These are phyloP conservation scores for Notocelia uddmanniana DNA, from an alignment of 2,888 invertebrate genomes.

Conservation along the genomic window DNA sequence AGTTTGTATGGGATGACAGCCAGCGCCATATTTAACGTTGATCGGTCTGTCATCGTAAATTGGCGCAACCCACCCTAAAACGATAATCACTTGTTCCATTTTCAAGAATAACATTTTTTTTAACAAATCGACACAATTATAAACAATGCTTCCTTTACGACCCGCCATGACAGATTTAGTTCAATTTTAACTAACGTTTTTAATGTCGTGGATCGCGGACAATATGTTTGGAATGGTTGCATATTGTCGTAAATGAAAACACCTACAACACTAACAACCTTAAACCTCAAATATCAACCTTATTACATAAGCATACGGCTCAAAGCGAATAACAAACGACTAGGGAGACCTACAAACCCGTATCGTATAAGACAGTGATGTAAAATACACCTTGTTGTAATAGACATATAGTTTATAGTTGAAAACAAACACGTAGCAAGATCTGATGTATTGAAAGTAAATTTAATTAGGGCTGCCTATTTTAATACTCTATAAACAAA, in stretches of 20 bases:
- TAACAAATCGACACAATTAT: constrained; percentile 6
- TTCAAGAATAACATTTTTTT: not conserved
- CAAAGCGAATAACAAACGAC: not conserved
- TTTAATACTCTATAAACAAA: constrained; percentile 24
- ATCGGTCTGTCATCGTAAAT: too few relatives aligned
- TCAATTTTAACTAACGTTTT: constrained; percentile 14
- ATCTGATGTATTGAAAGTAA: constrained; percentile 1
- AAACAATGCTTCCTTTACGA: constrained; percentile 12
- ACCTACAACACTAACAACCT: not conserved
- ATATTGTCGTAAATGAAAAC: constrained; percentile 15
- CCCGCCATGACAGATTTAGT: constrained; percentile 13
- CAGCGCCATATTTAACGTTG: too few relatives aligned
- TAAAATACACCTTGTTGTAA: not conserved
- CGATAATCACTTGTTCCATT: not conserved
- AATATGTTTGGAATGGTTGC: constrained; percentile 19
- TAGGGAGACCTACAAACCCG: not conserved
- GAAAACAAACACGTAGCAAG: not conserved
- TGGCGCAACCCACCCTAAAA: too few relatives aligned
- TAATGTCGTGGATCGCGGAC: constrained; percentile 4
- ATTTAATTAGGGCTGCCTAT: constrained; percentile 26
- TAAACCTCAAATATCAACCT: not conserved
- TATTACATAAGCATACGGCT: not conserved
- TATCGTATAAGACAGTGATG: not conserved
- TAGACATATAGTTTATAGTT: not conserved
- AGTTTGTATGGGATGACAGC: too few relatives aligned